Conservation (phyloP, 2,888 invertebrate species). For the Scaptomyza tumidula region DNA sequence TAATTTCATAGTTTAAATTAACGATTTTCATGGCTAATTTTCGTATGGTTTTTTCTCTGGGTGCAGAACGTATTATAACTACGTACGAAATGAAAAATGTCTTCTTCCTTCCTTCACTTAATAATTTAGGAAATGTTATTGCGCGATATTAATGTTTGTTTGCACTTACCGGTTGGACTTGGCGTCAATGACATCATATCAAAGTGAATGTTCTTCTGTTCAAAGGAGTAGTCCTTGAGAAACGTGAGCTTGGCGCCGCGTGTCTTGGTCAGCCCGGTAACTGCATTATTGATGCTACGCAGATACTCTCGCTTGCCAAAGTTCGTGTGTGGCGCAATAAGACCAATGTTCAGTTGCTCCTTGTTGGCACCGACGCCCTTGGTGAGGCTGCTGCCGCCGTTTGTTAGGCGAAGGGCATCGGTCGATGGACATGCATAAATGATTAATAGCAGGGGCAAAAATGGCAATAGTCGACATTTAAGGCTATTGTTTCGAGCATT, state of each 20-base stretch:
- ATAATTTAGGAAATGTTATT: too few relatives aligned
- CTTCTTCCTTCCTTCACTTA: background rate
- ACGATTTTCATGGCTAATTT: too few relatives aligned
- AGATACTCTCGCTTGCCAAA: constrained; percentile 88
- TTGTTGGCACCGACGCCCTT: constrained; percentile 79
- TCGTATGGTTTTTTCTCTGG: too few relatives aligned
- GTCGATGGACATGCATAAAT: constrained; percentile 48
- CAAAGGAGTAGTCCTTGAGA: constrained; percentile 88
- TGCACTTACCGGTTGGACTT: constrained; percentile 89
- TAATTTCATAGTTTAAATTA: too few relatives aligned
- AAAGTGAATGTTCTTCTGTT: constrained; percentile 87
- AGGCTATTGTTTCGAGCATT: constrained; percentile 14
- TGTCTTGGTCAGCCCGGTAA: constrained; percentile 86
- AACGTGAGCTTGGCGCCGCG: constrained; percentile 87
- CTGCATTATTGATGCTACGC: constrained; percentile 88
- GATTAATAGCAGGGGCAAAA: constrained; percentile 46
- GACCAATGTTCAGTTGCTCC: constrained; percentile 84
- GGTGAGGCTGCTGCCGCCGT: constrained; percentile 71
- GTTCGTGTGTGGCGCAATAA: constrained; percentile 85
- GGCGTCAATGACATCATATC: constrained; percentile 90
- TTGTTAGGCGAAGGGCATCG: constrained; percentile 74
- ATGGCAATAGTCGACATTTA: constrained; percentile 10
- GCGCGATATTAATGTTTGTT: background rate
- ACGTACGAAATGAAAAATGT: background rate
- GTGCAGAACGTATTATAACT: too few relatives aligned